Evolutionary conservation across 2,797 vertebrate species (phyloP).

Genomic region (Chelon labrosus): DNA sequence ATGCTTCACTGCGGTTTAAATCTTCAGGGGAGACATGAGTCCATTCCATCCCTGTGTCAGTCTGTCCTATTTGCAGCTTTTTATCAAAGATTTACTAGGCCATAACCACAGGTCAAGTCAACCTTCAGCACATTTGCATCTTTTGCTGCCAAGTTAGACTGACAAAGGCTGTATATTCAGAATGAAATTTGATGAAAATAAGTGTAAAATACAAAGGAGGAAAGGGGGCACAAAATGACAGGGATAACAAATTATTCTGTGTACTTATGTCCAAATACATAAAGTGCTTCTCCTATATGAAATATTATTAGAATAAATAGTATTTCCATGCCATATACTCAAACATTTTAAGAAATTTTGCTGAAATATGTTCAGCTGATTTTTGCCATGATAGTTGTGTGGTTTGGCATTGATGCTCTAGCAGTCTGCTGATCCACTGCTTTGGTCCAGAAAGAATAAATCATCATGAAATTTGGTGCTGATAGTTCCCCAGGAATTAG

Average conservation of each 20-base stretch:
- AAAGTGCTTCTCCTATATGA: not conserved
- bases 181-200: too few relatives aligned
- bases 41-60: constrained; percentile 45
- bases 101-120: constrained; percentile 73
- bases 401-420: not conserved
- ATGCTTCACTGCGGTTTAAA: constrained; percentile 26
- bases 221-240: too few relatives aligned
- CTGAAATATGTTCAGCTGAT: too few relatives aligned
- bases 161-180: constrained; percentile 7
- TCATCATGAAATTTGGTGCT: not conserved
- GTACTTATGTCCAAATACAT: too few relatives aligned
- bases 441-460: not conserved
- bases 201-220: too few relatives aligned
- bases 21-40: constrained; percentile 34
- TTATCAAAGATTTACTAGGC: constrained; percentile 70
- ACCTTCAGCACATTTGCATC: constrained; percentile 65
- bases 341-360: not conserved
- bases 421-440: not conserved
- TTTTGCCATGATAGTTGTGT: not conserved
- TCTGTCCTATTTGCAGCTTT: constrained; percentile 55
- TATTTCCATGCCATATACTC: too few relatives aligned
- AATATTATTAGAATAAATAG: not conserved
- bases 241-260: too few relatives aligned
- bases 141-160: constrained; percentile 64
- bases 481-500: not conserved